Evolutionary conservation across 1,140 invertebrate species (phyloP).

Genomic region (Neodiprion pinetum): DNA sequence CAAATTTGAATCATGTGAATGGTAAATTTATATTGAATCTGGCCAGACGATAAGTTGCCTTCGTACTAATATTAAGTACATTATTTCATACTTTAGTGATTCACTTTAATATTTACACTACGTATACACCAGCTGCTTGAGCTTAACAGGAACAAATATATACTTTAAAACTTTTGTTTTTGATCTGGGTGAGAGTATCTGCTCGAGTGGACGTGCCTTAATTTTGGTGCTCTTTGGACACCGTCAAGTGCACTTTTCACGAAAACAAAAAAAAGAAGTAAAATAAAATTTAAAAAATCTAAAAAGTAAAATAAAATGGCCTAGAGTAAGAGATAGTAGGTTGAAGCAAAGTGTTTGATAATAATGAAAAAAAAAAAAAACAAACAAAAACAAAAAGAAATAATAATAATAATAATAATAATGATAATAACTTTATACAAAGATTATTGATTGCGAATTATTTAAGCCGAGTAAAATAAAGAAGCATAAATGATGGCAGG

Average conservation of each 20-base stretch:
- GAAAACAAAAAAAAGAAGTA: constrained; percentile 25
- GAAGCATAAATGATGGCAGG: constrained; percentile 50
- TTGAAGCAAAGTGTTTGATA: constrained; percentile 43
- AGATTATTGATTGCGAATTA: constrained; percentile 54
- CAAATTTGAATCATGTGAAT: not conserved
- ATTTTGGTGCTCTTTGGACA: constrained; percentile 59
- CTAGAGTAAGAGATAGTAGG: constrained; percentile 53
- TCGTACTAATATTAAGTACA: no score
- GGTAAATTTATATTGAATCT: not conserved
- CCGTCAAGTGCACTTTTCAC: constrained; percentile 61
- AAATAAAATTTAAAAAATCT: not conserved
- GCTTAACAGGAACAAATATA: not conserved
- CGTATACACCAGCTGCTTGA: not conserved
- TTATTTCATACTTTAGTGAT: not conserved
- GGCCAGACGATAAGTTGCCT: not conserved
- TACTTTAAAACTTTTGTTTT: not conserved
- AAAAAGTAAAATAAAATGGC: constrained; percentile 43
- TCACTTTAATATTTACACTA: not conserved
- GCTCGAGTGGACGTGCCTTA: constrained; percentile 54
- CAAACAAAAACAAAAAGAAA: constrained; percentile 24
- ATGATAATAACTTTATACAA: constrained; percentile 37
- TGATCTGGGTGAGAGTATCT: constrained; percentile 44
- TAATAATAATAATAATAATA: constrained; percentile 19
- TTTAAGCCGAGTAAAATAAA: constrained; percentile 57
- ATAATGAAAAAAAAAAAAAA: constrained; percentile 38